phyloP scores from a whole-genome alignment of 2,888 invertebrate species.

The Cryptops parisi region DNA sequence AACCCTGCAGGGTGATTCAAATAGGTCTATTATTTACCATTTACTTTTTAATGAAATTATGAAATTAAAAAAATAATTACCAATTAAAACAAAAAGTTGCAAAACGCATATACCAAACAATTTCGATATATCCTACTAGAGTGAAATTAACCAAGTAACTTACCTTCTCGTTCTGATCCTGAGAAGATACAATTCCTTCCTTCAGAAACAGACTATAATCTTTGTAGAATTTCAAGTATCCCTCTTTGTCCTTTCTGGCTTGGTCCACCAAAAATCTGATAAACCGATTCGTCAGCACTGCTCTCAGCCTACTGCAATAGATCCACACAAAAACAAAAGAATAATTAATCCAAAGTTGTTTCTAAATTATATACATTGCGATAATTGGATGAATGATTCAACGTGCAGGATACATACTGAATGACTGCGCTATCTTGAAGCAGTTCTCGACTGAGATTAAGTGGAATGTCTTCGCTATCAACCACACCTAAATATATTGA shows the following conservation, averaged over 20 bases:
- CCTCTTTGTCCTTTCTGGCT: conserved; percentile 63
- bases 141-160: no score
- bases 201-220: conserved; percentile 88
- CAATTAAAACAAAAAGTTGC: no score
- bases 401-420: conserved; percentile 28
- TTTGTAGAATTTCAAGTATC: conserved; percentile 71
- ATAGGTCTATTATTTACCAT: no score
- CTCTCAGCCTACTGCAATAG: conserved; percentile 56
- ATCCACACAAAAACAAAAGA: conserved; percentile 8
- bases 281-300: conserved; percentile 66
- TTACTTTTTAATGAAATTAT: no score
- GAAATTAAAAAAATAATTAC: no score
- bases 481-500: conserved; percentile 54
- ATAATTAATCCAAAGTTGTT: not conserved
- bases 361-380: no score
- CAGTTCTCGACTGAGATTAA: conserved; percentile 89
- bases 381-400: not conserved
- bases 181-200: conserved; percentile 82
- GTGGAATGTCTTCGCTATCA: conserved; percentile 95
- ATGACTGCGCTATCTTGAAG: conserved; percentile 87
- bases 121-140: no score
- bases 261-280: conserved; percentile 73
- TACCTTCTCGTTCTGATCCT: conserved; percentile 67
- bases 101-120: no score
- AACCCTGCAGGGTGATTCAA: no score